These are phyloP conservation scores for Spea hammondii DNA, from an alignment of 2,797 vertebrate genomes.

Conservation along the genomic window DNA sequence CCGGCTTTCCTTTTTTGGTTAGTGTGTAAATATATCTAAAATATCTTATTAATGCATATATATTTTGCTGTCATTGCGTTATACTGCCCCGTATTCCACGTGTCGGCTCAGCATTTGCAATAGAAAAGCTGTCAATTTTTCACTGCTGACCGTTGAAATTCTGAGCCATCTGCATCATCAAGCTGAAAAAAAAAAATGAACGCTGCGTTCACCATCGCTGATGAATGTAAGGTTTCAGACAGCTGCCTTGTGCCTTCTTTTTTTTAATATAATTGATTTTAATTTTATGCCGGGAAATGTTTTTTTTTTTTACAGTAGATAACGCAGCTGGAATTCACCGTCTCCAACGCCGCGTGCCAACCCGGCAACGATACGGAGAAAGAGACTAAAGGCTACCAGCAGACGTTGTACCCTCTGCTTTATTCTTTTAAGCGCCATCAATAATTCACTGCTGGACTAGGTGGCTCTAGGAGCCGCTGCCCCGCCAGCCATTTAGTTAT, in stretches of 20 bases:
- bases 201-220: neutral
- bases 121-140: neutral
- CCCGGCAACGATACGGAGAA: no score
- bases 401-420: no score
- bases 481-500: no score
- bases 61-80: neutral
- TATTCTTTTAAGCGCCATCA: no score
- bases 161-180: neutral
- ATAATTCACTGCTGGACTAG: no score
- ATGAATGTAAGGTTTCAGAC: neutral
- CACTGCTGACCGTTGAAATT: neutral
- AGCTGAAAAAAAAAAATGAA: neutral
- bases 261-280: neutral
- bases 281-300: neutral
- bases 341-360: no score
- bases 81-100: neutral
- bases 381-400: no score
- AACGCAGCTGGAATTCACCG: neutral
- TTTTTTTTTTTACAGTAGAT: neutral
- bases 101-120: constrained; percentile 7
- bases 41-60: no score
- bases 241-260: neutral
- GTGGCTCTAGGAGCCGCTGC: no score
- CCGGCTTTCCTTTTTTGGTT: no score
- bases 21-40: no score